These are phyloP conservation scores for Drosophila monieri DNA, from an alignment of 2,888 invertebrate genomes.

Conservation along the genomic window DNA sequence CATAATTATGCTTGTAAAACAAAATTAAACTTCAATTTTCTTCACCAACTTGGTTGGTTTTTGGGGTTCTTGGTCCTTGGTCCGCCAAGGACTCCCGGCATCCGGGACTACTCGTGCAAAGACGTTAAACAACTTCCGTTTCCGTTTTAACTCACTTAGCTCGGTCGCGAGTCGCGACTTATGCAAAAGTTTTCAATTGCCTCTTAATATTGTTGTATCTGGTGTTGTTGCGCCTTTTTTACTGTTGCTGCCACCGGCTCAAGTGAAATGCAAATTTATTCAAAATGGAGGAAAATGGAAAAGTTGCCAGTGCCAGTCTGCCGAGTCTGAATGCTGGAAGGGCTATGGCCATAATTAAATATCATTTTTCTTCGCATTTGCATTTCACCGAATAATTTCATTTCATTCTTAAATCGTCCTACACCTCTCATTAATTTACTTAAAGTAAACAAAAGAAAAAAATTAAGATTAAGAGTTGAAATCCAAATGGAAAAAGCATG, in stretches of 20 bases:
- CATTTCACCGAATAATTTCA: constrained; percentile 75
- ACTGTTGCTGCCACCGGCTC: constrained; percentile 35
- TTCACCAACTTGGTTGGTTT: constrained; percentile 31
- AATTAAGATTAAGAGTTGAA: constrained; percentile 22
- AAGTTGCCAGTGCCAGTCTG: constrained; percentile 39
- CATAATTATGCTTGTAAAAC: constrained; percentile 78
- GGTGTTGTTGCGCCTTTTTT: constrained; percentile 31
- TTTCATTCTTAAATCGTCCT: constrained; percentile 49
- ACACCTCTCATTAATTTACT: constrained; percentile 16
- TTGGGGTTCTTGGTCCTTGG: not conserved
- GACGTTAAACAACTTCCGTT: constrained; percentile 46
- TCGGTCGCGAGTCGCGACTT: constrained; percentile 71
- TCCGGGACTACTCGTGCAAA: not conserved
- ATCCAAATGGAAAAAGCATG: not conserved
- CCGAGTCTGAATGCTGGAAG: constrained; percentile 55
- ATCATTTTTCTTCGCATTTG: constrained; percentile 69
- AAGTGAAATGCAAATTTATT: constrained; percentile 81
- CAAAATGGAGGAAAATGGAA: constrained; percentile 66
- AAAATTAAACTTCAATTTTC: constrained; percentile 82
- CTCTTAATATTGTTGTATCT: constrained; percentile 73
- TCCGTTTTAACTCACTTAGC: constrained; percentile 59
- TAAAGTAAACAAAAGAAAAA: constrained; percentile 15
- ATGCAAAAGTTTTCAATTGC: constrained; percentile 80
- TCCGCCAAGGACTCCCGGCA: constrained; percentile 1
- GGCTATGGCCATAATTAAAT: constrained; percentile 73